Evolutionary conservation across 1,140 invertebrate species (phyloP).

Genomic region (Heterodera schachtii): DNA sequence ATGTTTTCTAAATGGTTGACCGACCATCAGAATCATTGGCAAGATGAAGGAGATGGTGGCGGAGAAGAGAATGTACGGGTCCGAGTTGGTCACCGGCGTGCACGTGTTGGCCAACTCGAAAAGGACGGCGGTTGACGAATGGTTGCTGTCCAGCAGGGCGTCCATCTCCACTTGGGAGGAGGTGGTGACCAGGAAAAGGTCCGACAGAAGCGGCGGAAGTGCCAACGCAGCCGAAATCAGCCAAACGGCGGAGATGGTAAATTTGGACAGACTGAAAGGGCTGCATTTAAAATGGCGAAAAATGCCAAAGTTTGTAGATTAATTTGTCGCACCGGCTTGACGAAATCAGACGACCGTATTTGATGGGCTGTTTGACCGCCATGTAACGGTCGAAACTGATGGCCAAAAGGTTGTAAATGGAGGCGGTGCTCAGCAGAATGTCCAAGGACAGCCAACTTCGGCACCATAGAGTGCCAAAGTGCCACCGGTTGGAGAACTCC

Average conservation of each 20-base stretch:
- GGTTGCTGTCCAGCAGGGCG: slow-evolving; percentile 18
- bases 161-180: neutral
- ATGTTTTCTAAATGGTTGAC: neutral
- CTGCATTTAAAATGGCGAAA: neutral
- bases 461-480: slow-evolving; percentile 66
- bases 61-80: slow-evolving; percentile 63
- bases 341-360: slow-evolving; percentile 60
- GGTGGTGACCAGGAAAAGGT: slow-evolving; percentile 46
- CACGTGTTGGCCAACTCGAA: slow-evolving; percentile 35
- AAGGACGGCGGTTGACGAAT: slow-evolving; percentile 25
- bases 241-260: slow-evolving; percentile 61
- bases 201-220: slow-evolving; percentile 51
- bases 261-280: slow-evolving; percentile 51
- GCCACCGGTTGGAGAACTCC: slow-evolving; percentile 65
- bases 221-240: slow-evolving; percentile 53
- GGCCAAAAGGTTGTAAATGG: slow-evolving; percentile 68
- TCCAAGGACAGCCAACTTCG: slow-evolving; percentile 68
- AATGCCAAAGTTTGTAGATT: neutral
- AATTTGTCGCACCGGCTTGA: slow-evolving; percentile 49
- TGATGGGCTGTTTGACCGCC: slow-evolving; percentile 67
- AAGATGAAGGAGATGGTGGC: slow-evolving; percentile 60
- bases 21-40: slow-evolving; percentile 60
- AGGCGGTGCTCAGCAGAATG: slow-evolving; percentile 67
- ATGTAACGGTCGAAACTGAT: slow-evolving; percentile 69
- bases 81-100: slow-evolving; percentile 52